Conservation (phyloP, 2,888 invertebrate species). For the Thymelicus sylvestris region DNA sequence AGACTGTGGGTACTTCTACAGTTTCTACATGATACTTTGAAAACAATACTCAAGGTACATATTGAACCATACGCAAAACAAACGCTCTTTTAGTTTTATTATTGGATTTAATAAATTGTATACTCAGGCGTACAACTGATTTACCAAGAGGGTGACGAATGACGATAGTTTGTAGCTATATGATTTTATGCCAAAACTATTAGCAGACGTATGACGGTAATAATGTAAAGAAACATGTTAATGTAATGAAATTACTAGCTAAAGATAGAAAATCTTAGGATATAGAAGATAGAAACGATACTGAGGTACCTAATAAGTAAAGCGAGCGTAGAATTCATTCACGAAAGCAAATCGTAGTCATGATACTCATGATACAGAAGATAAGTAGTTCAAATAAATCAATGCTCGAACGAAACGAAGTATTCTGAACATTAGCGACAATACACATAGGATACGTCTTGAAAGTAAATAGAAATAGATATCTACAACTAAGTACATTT, state of each 20-base stretch:
- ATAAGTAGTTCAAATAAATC: not conserved
- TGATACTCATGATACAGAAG: too few species aligned
- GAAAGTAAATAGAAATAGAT: slow-evolving; percentile 11
- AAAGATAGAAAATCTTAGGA: too few species aligned
- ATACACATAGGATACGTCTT: slow-evolving; percentile 2
- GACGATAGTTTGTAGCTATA: not conserved
- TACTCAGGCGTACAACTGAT: not conserved
- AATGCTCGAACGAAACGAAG: not conserved
- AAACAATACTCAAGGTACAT: slow-evolving; percentile 3
- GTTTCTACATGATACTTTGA: slow-evolving; percentile 9
- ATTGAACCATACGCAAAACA: slow-evolving; percentile 6
- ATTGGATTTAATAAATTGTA: not conserved
- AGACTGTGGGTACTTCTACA: slow-evolving; percentile 10
- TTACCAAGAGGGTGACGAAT: not conserved
- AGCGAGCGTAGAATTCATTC: not conserved
- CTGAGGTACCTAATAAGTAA: not conserved
- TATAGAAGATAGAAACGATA: not conserved
- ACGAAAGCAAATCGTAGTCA: not conserved
- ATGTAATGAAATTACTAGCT: too few species aligned
- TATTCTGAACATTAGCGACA: not conserved
- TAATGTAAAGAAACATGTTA: too few species aligned
- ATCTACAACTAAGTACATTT: slow-evolving; percentile 42
- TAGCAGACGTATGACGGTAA: too few species aligned
- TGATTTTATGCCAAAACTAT: too few species aligned
- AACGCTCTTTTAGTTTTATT: not conserved